Base-by-base conservation (phyloP, 2,797 vertebrate species). In the Parauchenoglanis punctatus region DNA sequence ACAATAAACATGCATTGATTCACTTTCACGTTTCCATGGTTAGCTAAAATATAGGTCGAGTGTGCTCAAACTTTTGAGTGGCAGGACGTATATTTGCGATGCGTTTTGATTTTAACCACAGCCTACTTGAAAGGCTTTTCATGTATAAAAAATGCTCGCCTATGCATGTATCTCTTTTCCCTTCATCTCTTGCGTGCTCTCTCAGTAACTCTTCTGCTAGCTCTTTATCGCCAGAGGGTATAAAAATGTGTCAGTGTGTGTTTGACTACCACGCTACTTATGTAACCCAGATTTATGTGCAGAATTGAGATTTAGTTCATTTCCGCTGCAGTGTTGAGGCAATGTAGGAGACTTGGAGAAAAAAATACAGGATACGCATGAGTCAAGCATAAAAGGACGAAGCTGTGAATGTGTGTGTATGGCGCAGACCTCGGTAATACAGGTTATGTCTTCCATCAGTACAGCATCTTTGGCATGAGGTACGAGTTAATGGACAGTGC, bases 401-500 rank as follows among this genome's bases (percentile, higher is more conserved):
- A 65, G 80, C 59, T 56, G 84, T 56, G 83, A 70, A 17, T 68
- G 70, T 81, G 73, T 65, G 82, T 52, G 59, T 58, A 82, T 77
- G 86, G 73, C 67, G 49, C 20, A 91, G 91, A 93, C 91, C 93
- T 89, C 91, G 89, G 89, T 91, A 88, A 92, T 90, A 87, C 90
- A 91, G 88, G 84, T 59, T 91, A 92, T 87, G 89, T 89, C 91
- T 90, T 93, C 91, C 91, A 92, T 93, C 90, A 91, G 87, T 73
- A 85, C 78, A 59, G 76, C 25, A 28, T 81, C 80, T 91, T 88
- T 72, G 81, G 88, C 87, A 76, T 84, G 68, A 89, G 92, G 84
- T 90, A 90, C 75, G 91, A 92, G 93, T 94, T 94, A 95, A 94
- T 95, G 92, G 93, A 94, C 94, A 92, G 91, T 88, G 86, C 90